Evolutionary conservation across 1,140 invertebrate genomes (phyloP), one percentile per base, ranked within the genome.

Genomic region (Batillaria attramentaria): DNA sequence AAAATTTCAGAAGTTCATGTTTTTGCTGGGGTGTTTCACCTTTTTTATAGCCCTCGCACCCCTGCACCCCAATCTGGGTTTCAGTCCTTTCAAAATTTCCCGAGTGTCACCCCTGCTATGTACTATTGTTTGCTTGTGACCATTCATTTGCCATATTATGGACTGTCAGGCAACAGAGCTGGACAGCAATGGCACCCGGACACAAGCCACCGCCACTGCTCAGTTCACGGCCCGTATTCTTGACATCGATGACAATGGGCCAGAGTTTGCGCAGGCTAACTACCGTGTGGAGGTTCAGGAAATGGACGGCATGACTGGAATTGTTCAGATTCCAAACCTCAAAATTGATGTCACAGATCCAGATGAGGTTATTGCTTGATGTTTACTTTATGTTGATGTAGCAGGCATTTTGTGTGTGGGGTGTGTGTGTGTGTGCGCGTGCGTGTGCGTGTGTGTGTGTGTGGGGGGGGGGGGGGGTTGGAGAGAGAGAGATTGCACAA

Each of bases 201-300:
- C 80, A 4, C 50, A 79, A 35, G 77, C 79, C 5, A 77, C 24
- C 33, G 57, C 46, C 28, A 77, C 35, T 3, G 65, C 79, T n/a
- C 60, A 43, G 5, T 81, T 85, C 8, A 77, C 50, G 4, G 79
- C 84, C 4, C 83, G 75, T 20, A 81, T 86, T 16, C 57, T 72
- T 18, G 85, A 86, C 73, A 18, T 66, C 10, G 81, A 86, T 60
- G 85, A 86, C 74, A 86, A 86, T 46, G n/a, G n/a, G 33, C 85
- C 85, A 16, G 33, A 3, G 28, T 86, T 86, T 80, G 57, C 72
- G 16, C 31, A 79, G 0, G 42, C 72, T 2, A 46, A n/a, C 4
- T 86, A 85, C 65, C 79, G 35, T 42, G 81, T 84, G 0, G 42
- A 73, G 57, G 76, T 84, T 0, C 35, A 77, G 24, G 84, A 85